Evolutionary conservation across 2,888 invertebrate genomes (phyloP), one percentile per base, ranked within the genome.

Genomic region (Mesorhabditis spiculigera): DNA sequence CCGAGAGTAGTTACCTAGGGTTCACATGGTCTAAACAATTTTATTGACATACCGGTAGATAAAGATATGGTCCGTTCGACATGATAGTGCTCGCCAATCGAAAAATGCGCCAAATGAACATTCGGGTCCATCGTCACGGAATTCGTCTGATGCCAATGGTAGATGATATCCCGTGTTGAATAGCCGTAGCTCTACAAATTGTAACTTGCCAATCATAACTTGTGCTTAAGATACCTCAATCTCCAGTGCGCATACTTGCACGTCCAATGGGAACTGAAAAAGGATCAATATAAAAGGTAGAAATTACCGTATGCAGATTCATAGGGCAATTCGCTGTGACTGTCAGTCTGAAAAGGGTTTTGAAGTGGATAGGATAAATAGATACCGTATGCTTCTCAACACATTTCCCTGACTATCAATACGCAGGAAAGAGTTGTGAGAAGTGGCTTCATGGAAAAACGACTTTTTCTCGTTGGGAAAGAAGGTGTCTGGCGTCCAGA

Each of bases 41-140:
- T 3, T 4, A 61, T n/a, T 43, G 64, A 68, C 65, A 0, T 45
- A 75, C 77, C 81, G 41, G 86, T 86, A 45, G 81, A 82, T 5
- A 86, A 74, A n/a, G 79, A 80, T 42, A 86, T 86, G n/a, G 80
- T 73, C 61, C 86, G 74, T 68, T 85, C 86, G 62, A 81, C 76
- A 66, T 81, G 79, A 68, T 80, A 78, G 68, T 83, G 83, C 5
- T 82, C 82, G 44, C 81, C 82, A 43, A 87, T 82, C 8, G 81
- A 79, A 70, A 86, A 87, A 75, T 87, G 87, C 3, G 87, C 87
- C 68, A 87, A 74, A 71, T 86, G 84, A 4, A 87, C 86, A 64
- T 84, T 83, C 61, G 82, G 81, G 68, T 85, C 84, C 43, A 86
- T 81, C 16, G 80, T 81, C n/a, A 87, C 86, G 42, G 83, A 75